Evolutionary conservation across 2,888 invertebrate genomes (phyloP), one percentile per base, ranked within the genome.

Genomic region (Tortrix viridana): DNA sequence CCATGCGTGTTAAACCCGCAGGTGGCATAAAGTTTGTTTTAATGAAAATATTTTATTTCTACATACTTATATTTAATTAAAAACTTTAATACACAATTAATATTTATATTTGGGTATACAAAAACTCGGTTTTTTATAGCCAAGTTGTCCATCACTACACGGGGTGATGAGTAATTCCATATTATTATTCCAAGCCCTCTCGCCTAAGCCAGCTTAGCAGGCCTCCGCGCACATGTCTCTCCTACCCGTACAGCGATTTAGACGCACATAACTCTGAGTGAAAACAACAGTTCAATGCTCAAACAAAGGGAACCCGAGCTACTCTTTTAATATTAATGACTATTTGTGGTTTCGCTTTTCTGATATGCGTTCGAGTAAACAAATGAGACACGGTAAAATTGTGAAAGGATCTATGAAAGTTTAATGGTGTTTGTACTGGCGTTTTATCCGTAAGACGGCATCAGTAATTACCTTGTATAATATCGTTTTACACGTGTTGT

Each of bases 191-290:
- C 47, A 57, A 63, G 48, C 50, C 56, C 47, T 43, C 53, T 46
- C 50, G 22, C 50, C 50, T 65, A 50, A 67, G 56, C 67, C 65
- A 55, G 67, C 62, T 67, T 67, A 67, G 60, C 23, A 9, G 50
- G 52, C 53, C 32, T 26, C 26, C 52, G 37, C 56, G 60, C 56
- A 60, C 59, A 60, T 53, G 63, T n/a, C 59, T 50, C 38, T 14
- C 37, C 55, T 55, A 46, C 20, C 23, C 55, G 19, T 32, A 50
- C 55, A 57, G 37, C 57, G 46, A 32, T 47, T 57, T 41, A 41
- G 47, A 20, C 23, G 18, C 46, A 48, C 46, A 50, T 59, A 58
- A 63, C 38, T 26, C 20, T 58, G 48, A 65, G 53, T 52, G 66
- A 60, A 65, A 65, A 60, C 49, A 52, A 50, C 38, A 47, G 54